Percentiles rank a stretch among this genome's conserved stretches.
These are phyloP conservation scores for Chrysomela aeneicollis DNA, from an alignment of 2,888 invertebrate genomes.

Conservation along the genomic window DNA sequence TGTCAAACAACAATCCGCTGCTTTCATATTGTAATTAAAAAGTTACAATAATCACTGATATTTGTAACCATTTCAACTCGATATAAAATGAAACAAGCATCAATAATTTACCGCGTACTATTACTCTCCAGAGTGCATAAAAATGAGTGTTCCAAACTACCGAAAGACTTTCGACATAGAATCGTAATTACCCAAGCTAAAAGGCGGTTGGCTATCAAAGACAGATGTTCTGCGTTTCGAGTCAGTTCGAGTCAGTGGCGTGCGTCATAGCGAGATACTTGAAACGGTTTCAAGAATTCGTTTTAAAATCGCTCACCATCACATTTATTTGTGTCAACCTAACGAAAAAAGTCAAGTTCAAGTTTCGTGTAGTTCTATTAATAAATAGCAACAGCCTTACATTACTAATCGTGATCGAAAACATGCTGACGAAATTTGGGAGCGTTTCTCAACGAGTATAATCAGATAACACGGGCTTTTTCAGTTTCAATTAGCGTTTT, in stretches of 20 bases:
- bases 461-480: too few relatives aligned
- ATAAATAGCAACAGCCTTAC: neutral
- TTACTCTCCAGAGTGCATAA: slow-evolving; percentile 37
- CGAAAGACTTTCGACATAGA: slow-evolving; percentile 48
- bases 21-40: neutral
- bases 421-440: too few relatives aligned
- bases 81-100: slow-evolving; percentile 33
- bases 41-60: neutral
- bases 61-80: neutral
- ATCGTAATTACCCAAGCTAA: slow-evolving; percentile 57
- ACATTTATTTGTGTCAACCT: slow-evolving; percentile 5
- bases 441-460: too few relatives aligned
- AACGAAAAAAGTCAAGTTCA: slow-evolving; percentile 1
- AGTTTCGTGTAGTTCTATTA: slow-evolving; percentile 1
- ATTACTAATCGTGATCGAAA: neutral
- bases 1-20: neutral
- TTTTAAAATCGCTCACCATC: neutral
- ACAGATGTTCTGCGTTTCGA: slow-evolving; percentile 57
- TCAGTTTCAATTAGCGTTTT: too few relatives aligned
- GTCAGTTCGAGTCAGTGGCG: slow-evolving; percentile 36
- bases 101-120: slow-evolving; percentile 35
- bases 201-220: slow-evolving; percentile 60
- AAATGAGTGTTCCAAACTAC: slow-evolving; percentile 43
- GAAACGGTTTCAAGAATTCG: neutral
- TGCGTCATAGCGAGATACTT: slow-evolving; percentile 7